Conservation (phyloP, 2,797 vertebrate species). For the Garrulus glandarius region DNA sequence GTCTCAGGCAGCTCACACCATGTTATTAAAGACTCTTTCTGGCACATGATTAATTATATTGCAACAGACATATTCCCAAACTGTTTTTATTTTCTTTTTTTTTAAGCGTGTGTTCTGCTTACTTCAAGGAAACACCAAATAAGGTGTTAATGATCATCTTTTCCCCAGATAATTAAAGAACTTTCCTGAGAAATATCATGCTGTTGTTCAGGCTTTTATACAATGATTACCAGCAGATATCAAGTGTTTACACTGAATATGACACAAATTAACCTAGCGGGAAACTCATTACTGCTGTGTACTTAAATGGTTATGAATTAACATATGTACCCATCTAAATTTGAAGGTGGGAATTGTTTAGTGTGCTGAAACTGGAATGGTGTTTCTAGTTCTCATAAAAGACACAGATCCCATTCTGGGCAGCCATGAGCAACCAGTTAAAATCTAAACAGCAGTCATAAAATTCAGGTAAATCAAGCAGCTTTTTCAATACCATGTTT, state of each 20-base stretch:
- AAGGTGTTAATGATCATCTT: slow-evolving; percentile 31
- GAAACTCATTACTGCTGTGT: slow-evolving; percentile 44
- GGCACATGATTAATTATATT: neutral
- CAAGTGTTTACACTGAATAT: slow-evolving; percentile 46
- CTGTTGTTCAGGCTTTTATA: slow-evolving; percentile 42
- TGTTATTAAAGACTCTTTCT: neutral
- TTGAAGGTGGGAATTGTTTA: slow-evolving; percentile 43
- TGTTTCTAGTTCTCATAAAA: neutral
- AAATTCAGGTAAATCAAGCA: neutral
- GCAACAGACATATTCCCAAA: slow-evolving; percentile 5
- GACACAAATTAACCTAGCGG: slow-evolving; percentile 57
- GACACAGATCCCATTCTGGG: neutral
- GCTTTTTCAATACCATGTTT: neutral
- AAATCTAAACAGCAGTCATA: neutral
- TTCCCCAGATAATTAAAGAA: slow-evolving; percentile 25
- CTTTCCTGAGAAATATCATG: slow-evolving; percentile 37
- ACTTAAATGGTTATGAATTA: slow-evolving; percentile 48
- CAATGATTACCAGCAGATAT: slow-evolving; percentile 45
- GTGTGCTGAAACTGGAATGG: neutral
- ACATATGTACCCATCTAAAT: slow-evolving; percentile 30
- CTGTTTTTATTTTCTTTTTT: slow-evolving; percentile 6
- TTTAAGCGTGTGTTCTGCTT: neutral
- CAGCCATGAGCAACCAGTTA: neutral
- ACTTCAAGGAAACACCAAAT: slow-evolving; percentile 28
- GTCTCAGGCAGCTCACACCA: neutral